Percentiles rank a stretch among this genome's conserved stretches.
These are phyloP conservation scores for Melieria picta DNA, from an alignment of 2,888 invertebrate genomes.

Conservation along the genomic window DNA sequence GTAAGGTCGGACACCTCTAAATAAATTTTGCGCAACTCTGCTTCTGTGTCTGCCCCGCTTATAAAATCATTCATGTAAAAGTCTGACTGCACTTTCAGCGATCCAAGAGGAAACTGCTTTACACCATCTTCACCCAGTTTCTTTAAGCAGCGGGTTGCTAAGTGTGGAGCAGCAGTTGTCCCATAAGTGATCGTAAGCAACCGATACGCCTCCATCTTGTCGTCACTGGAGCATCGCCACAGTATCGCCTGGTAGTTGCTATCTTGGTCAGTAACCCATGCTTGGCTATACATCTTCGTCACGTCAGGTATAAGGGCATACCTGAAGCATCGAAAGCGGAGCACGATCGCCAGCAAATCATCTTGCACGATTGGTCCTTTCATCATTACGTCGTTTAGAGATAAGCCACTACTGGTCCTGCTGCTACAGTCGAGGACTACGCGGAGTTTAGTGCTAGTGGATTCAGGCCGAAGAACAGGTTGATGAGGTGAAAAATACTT, in stretches of 20 bases:
- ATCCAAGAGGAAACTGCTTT: not conserved
- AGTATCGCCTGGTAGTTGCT: slow-evolving; percentile 37
- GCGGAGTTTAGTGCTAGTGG: slow-evolving; percentile 36
- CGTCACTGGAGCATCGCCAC: slow-evolving; percentile 4
- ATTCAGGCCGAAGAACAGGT: slow-evolving; percentile 30
- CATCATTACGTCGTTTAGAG: slow-evolving; percentile 40
- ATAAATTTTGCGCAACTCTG: slow-evolving; percentile 29
- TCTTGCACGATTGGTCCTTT: slow-evolving; percentile 34
- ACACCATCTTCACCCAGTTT: slow-evolving; percentile 36
- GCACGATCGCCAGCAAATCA: slow-evolving; percentile 35
- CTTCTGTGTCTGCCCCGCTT: slow-evolving; percentile 25
- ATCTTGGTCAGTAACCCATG: slow-evolving; percentile 36
- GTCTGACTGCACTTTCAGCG: not conserved
- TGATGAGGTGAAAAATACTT: slow-evolving; percentile 25
- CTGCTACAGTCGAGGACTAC: slow-evolving; percentile 37
- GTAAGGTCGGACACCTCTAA: slow-evolving; percentile 16
- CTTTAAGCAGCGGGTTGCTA: slow-evolving; percentile 30
- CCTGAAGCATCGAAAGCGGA: slow-evolving; percentile 34
- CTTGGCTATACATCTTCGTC: slow-evolving; percentile 44
- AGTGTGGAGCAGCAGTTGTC: not conserved
- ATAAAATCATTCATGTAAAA: slow-evolving; percentile 36
- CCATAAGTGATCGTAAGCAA: slow-evolving; percentile 30
- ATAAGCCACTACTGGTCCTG: slow-evolving; percentile 37
- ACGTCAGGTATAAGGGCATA: slow-evolving; percentile 39
- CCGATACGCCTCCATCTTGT: slow-evolving; percentile 23